Evolutionary conservation across 2,888 invertebrate species (phyloP).

Genomic region (Agonum fuliginosum): DNA sequence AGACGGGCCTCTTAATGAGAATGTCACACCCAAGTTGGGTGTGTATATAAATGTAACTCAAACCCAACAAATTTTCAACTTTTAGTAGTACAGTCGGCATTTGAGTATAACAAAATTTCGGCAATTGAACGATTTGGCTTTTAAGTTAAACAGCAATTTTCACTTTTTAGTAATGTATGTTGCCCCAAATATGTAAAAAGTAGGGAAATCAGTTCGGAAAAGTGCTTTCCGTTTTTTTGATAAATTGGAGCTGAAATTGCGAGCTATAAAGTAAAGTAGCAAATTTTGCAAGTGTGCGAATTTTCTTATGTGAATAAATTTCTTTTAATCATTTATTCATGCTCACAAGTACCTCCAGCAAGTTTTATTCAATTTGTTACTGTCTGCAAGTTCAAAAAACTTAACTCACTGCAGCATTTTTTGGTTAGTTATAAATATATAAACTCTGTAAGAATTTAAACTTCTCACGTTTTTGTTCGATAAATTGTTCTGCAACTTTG

Average conservation of each 20-base stretch:
- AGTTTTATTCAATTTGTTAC: conserved; percentile 22
- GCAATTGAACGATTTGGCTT: too few relatives aligned
- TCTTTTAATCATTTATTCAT: conserved; percentile 30
- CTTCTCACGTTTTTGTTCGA: neutral
- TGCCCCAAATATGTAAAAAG: too few relatives aligned
- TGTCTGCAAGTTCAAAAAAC: conserved; percentile 14
- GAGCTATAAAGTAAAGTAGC: conserved; percentile 13
- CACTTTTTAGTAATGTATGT: too few relatives aligned
- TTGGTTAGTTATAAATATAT: conserved; percentile 3
- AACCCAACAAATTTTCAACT: too few relatives aligned
- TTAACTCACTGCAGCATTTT: neutral
- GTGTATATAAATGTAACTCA: too few relatives aligned
- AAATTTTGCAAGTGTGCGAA: conserved; percentile 7
- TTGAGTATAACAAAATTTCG: too few relatives aligned
- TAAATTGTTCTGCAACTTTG: conserved; percentile 15
- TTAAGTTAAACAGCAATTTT: too few relatives aligned
- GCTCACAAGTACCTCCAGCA: conserved; percentile 6
- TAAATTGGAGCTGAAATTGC: conserved; percentile 10
- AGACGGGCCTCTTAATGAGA: too few relatives aligned
- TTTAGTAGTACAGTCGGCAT: too few relatives aligned
- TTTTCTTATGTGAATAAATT: conserved; percentile 22
- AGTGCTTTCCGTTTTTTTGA: too few relatives aligned
- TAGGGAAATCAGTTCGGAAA: too few relatives aligned
- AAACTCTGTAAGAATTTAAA: neutral
- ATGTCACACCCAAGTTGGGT: too few relatives aligned